These are phyloP conservation scores for Acholoe squamosa DNA, from an alignment of 2,888 invertebrate genomes.

Conservation along the genomic window DNA sequence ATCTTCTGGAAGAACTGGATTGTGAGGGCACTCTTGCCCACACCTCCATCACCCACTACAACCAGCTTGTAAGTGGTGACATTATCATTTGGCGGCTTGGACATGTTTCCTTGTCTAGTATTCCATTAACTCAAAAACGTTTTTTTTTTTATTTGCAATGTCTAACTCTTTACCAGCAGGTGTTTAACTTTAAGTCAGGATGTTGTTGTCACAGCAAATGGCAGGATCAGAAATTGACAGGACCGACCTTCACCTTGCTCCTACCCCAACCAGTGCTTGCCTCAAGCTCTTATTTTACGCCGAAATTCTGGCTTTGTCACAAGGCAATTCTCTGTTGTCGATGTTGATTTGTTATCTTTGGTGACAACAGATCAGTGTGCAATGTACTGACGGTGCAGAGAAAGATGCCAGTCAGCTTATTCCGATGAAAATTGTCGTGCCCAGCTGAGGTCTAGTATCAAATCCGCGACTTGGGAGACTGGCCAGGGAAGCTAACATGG, in stretches of 20 bases:
- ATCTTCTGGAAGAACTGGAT: constrained; percentile 95
- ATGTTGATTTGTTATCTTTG: not conserved
- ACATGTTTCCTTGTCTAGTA: constrained; percentile 60
- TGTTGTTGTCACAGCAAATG: not conserved
- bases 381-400: not conserved
- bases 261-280: no score
- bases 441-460: not conserved
- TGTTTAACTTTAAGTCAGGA: no score
- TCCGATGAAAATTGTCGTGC: not conserved
- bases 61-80: constrained; percentile 90
- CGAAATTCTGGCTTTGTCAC: not conserved
- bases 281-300: not conserved
- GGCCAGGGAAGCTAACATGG: constrained; percentile 43
- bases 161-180: not conserved
- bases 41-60: constrained; percentile 96
- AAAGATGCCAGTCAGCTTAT: not conserved
- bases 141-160: not conserved
- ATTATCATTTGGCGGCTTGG: constrained; percentile 79
- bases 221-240: not conserved
- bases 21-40: constrained; percentile 97
- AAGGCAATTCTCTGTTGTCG: not conserved
- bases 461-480: not conserved
- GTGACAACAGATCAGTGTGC: not conserved
- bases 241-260: constrained; percentile 57
- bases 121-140: not conserved